Evolutionary conservation across 2,888 invertebrate species (phyloP).

Genomic region (Sicus ferrugineus): DNA sequence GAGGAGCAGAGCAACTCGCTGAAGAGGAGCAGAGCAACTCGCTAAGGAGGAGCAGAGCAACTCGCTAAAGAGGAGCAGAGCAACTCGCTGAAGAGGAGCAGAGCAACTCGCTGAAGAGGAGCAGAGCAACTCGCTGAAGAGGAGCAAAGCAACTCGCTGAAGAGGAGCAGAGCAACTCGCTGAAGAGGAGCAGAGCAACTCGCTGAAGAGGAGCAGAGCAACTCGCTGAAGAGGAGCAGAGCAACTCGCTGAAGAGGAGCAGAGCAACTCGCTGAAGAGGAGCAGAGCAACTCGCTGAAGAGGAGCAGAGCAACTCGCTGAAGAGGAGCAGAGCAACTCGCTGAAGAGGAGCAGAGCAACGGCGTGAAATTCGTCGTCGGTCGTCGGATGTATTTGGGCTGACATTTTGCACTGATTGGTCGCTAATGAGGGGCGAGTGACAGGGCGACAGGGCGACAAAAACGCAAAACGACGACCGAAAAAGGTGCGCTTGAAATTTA

Average conservation of each 20-base stretch:
- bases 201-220: background rate
- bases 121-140: background rate
- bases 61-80: background rate
- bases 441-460: background rate
- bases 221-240: background rate
- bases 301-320: background rate
- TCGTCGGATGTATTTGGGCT: slow-evolving; percentile 20
- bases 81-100: background rate
- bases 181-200: background rate
- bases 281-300: background rate
- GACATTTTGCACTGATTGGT: slow-evolving; percentile 18
- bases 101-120: background rate
- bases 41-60: background rate
- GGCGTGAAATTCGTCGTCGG: slow-evolving; percentile 16
- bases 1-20: background rate
- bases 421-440: slow-evolving; percentile 8
- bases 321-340: background rate
- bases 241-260: background rate
- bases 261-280: background rate
- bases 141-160: background rate
- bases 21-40: background rate
- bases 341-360: background rate
- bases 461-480: background rate
- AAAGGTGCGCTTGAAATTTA: background rate
- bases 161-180: background rate